phyloP scores from a whole-genome alignment of 2,888 invertebrate species.

The Lithophane ornitopus region DNA sequence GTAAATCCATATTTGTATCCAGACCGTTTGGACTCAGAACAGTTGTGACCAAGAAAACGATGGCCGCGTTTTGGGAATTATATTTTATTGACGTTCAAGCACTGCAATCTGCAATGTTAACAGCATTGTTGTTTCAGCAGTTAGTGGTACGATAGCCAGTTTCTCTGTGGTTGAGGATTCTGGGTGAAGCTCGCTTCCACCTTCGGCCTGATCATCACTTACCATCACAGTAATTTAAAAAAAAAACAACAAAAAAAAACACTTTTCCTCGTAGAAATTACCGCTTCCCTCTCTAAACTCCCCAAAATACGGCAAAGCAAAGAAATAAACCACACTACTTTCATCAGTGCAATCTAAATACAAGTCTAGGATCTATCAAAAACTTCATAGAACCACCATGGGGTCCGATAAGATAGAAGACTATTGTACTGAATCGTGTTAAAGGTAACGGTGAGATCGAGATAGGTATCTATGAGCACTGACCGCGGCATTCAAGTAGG shows the following conservation, averaged over 20 bases:
- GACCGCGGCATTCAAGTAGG: neutral
- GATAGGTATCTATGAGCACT: constrained; percentile 21
- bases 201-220: no score
- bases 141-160: no score
- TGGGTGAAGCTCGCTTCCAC: no score
- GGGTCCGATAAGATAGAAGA: constrained; percentile 19
- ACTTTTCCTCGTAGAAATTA: no score
- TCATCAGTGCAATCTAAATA: neutral
- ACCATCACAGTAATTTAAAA: no score
- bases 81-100: neutral
- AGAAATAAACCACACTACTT: neutral
- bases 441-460: constrained; percentile 24
- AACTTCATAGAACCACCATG: constrained; percentile 19
- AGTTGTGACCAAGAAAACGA: no score
- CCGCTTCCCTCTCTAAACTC: neutral
- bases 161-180: no score
- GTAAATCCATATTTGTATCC: no score
- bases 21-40: no score
- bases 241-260: neutral
- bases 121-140: no score
- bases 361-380: constrained; percentile 16
- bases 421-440: constrained; percentile 26
- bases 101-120: no score
- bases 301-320: neutral
- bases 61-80: neutral